Evolutionary conservation across 2,888 invertebrate species (phyloP).

Genomic region (Rhingia campestris): DNA sequence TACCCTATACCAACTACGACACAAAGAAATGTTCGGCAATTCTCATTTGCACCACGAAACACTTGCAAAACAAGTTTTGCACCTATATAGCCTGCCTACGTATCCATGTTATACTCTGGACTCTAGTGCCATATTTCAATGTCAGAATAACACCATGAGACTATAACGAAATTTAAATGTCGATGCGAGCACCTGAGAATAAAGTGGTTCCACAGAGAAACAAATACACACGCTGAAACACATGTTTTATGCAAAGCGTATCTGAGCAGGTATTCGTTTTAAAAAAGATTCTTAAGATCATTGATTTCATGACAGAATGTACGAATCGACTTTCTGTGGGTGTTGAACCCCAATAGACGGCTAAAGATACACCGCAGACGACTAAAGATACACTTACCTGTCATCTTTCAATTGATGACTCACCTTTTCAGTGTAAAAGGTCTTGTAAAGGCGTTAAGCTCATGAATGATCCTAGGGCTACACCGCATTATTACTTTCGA

Average conservation of each 20-base stretch:
- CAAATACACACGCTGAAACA: too few species aligned
- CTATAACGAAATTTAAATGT: conserved; percentile 40
- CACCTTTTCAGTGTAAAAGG: neutral
- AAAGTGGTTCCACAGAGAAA: too few species aligned
- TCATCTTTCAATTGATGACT: conserved; percentile 29
- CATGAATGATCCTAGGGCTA: neutral
- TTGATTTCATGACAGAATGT: neutral
- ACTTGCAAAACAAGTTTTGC: neutral
- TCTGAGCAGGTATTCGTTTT: too few species aligned
- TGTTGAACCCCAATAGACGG: neutral
- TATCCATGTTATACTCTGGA: conserved; percentile 31
- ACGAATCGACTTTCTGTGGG: neutral
- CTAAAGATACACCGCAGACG: neutral
- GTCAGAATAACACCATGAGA: conserved; percentile 52
- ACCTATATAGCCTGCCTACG: conserved; percentile 18
- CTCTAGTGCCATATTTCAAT: conserved; percentile 53
- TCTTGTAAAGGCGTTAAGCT: neutral
- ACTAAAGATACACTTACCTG: conserved; percentile 1
- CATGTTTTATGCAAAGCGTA: too few species aligned
- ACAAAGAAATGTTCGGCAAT: neutral
- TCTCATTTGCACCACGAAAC: conserved; percentile 24
- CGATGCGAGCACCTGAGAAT: conserved; percentile 18
- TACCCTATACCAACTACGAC: neutral
- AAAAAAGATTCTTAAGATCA: too few species aligned
- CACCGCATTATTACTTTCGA: conserved; percentile 5